Conservation (phyloP, 2,888 invertebrate species). For the Amphipoea oculea region DNA sequence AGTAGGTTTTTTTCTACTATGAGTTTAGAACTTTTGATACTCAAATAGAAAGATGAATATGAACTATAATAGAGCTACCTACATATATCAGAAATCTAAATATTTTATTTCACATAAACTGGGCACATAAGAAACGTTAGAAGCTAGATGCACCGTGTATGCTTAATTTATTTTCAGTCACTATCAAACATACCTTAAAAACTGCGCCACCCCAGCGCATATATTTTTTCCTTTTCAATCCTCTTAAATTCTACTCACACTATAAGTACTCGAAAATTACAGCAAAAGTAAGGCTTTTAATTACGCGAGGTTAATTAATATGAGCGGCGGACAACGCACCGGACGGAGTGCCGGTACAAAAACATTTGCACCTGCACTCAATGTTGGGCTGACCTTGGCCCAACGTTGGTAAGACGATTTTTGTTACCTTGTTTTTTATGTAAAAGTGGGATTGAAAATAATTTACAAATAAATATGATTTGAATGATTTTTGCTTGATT, state of each 20-base stretch:
- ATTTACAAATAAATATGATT: not conserved
- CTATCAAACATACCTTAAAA: not conserved
- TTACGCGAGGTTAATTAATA: constrained; percentile 64
- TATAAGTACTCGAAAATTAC: constrained; percentile 44
- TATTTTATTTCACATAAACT: not conserved
- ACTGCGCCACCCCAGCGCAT: not conserved
- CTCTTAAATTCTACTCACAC: constrained; percentile 36
- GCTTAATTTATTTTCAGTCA: not conserved
- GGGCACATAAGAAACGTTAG: not conserved
- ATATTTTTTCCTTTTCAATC: constrained; percentile 12
- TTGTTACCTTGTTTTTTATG: not conserved
- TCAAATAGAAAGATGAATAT: not conserved
- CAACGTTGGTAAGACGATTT: constrained; percentile 24
- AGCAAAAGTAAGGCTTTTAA: constrained; percentile 58
- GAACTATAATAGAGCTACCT: not conserved
- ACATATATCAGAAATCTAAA: not conserved
- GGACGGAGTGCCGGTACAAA: constrained; percentile 57
- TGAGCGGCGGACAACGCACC: constrained; percentile 56
- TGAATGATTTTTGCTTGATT: not conserved
- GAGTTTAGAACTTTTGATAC: not conserved
- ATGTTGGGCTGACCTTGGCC: constrained; percentile 42
- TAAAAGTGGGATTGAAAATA: not conserved
- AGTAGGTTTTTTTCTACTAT: not conserved
- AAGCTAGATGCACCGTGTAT: not conserved
- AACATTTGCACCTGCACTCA: constrained; percentile 63